Base-by-base conservation (phyloP, 2,113 vertebrate genomes). In the Chloroceryle aenea region DNA sequence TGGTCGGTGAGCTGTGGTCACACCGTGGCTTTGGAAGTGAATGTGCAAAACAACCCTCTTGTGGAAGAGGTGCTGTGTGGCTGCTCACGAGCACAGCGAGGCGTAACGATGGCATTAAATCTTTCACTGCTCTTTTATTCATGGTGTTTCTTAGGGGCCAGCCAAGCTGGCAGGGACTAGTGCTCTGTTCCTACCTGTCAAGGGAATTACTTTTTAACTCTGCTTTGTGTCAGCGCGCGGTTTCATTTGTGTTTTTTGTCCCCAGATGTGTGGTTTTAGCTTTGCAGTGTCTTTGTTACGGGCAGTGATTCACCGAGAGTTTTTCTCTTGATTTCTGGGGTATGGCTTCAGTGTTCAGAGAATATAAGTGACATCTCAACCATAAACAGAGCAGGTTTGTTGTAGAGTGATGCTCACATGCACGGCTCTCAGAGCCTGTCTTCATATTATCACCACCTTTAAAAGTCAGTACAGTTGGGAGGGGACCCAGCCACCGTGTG, bases 401-500 rank as follows among this genome's bases (percentile, higher is more conserved):
- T 59, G 25, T 40, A 25, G 8, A 71, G 26, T 14, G 61, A 21
- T 42, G 55, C 59, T 91, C 42, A 21, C 9, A 7, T 22, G 23
- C 32, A 3, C 50, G 42, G 12, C n/a, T 12, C 15, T 27, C 30
- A 18, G 32, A 66, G n/a, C 64, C 40, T 13, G 13, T 11, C 27
- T 48, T 45, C 34, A 10, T 53, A 12, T 40, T 38, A 21, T 34
- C 40, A 22, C 13, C 42, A n/a, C 48, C 27, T 68, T 82, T 47
- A 38, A 71, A 90, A 40, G 34, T 50, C 48, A 38, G 1, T 5
- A 3, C 1, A 1, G 40, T 22, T 9, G 20, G 50, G 64, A 23
- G 30, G 64, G 56, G 38, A 45, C 50, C 25, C 19, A 10, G 27
- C 32, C 30, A 11, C 27, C 1, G 0, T 0, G 0, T 9, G 7